Evolutionary conservation across 1,140 invertebrate species (phyloP), one percentile per base, ranked within the genome.

Genomic region (Drosophila malerkotliana): DNA sequence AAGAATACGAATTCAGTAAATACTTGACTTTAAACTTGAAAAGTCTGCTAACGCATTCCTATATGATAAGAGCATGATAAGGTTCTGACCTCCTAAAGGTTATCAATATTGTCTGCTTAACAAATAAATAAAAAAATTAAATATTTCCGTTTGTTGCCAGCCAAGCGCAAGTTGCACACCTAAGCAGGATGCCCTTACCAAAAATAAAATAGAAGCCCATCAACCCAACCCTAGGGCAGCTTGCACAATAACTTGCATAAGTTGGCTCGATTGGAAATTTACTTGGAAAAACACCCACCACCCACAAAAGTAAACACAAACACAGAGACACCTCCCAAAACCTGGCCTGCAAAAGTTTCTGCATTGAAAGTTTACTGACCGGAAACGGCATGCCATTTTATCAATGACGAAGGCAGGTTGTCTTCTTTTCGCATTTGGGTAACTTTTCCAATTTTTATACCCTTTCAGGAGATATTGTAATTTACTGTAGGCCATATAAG

Each of bases 361-460:
- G 30, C 64, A 78, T 72, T 60, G 63, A 66, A 88, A 87, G 82
- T 87, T 87, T 87, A 87, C 66, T 88, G 83, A 88, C 82, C 82
- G 83, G 78, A 87, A 87, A 82, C 79, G 82, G 83, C 82, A 72
- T 88, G 75, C 78, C 82, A 76, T 82, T 87, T 88, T 82, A 88
- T 82, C 83, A 87, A 76, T 72, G 74, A 56, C 57, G 12, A 37
- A 51, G 63, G 32, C 41, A 55, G 63, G 57, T 47, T 56, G 34
- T n/a, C 47, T 15, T 15, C 47, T 15, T 15, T 30, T 4, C 47
- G n/a, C 39, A 7, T 30, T 55, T n/a, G 15, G 34, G 21, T 56
- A 21, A 7, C 39, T 39, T 32, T 26, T 30, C 18, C 4, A 57
- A 10, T 21, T 53, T 41, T 51, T 21, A 21, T 21, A 21, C 21